Base-by-base conservation (phyloP, 2,113 vertebrate genomes). In the Myiozetetes cayanensis region DNA sequence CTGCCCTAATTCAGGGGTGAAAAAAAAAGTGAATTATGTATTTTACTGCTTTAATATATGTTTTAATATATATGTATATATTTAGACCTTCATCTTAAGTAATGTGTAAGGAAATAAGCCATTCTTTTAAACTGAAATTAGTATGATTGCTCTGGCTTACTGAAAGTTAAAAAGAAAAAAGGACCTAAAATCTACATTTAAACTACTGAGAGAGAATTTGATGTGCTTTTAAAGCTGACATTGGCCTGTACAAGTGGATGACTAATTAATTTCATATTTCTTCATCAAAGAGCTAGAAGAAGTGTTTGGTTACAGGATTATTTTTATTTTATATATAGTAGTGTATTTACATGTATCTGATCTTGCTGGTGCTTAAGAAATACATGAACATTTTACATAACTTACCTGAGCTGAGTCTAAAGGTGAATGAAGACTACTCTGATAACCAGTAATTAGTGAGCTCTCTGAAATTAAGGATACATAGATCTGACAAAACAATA, bases 31-130 rank as follows among this genome's bases (percentile, higher is more conserved):
- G 43, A 90, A 84, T 87, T 35, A 76, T 39, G 15, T 74, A 20
- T 75, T 92, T 89, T 61, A 63, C n/a, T 84, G 18, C 5, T 95
- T 91, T 77, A 70, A 44, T 46, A 27, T 25, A 46, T 25, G 8
- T 58, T 71, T 95, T 89, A 92, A 93, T 95, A 91, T 94, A 81
- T 85, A 96, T 95, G 81, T 83, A 90, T 77, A 71, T 80, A 74
- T 67, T 78, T 68, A 76, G 37, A 62, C 49, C 50, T 91, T 85
- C n/a, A 76, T 89, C 82, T 93, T 72, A 66, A 85, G 66, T 56
- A 76, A 63, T 14, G 25, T 85, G 41, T 37, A 87, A 89, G 58
- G 71, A 91, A 96, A 85, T 72, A 82, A 89, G 75, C 12, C 25
- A 22, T 76, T 91, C 41, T 79, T 96, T 94, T 83, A 94, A 83